Conservation (phyloP, 2,797 vertebrate species). For the Gobionotothen gibberifrons region DNA sequence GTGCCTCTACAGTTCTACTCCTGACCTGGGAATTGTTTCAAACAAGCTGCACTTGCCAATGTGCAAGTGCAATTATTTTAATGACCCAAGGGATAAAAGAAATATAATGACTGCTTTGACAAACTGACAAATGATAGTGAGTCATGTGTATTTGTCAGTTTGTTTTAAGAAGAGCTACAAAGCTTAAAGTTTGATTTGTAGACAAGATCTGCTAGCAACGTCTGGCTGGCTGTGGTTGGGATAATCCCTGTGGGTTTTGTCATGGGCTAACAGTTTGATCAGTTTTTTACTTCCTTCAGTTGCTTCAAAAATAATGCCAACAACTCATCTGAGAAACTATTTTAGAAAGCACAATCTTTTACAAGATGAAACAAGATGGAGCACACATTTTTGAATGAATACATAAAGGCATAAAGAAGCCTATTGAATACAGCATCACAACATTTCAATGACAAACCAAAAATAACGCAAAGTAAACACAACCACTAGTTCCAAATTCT, state of each 20-base stretch:
- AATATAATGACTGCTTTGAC: neutral
- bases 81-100: neutral
- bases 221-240: neutral
- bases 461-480: neutral
- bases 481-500: constrained; percentile 10
- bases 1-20: constrained; percentile 12
- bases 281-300: neutral
- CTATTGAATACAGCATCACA: neutral
- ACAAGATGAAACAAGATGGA: neutral
- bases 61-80: neutral
- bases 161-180: too few relatives aligned
- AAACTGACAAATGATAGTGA: neutral
- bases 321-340: neutral
- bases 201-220: neutral
- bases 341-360: neutral
- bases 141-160: neutral
- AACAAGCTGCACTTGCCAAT: neutral
- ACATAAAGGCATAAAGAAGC: neutral
- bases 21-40: neutral
- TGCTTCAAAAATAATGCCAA: neutral
- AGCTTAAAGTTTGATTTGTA: neutral
- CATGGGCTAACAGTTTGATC: neutral
- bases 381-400: neutral
- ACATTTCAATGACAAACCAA: neutral
- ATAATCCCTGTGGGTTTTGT: neutral